These are phyloP conservation scores for Choreutis nemorana DNA, from an alignment of 2,888 invertebrate genomes.

Conservation along the genomic window DNA sequence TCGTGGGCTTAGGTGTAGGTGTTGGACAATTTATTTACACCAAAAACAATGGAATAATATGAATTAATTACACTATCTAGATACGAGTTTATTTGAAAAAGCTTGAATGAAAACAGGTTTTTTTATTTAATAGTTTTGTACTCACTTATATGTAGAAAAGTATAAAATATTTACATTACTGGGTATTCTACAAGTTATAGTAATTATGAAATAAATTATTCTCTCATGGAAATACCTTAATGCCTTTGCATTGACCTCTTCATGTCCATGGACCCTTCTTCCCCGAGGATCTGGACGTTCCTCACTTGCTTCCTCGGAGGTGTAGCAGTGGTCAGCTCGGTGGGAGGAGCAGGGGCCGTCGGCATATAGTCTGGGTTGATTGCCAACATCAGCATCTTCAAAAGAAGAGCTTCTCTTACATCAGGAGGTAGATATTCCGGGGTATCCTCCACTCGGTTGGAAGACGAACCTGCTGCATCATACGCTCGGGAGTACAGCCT, in stretches of 20 bases:
- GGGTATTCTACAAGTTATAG: slow-evolving; percentile 28
- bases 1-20: no score
- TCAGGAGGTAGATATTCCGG: slow-evolving; percentile 74
- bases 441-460: slow-evolving; percentile 51
- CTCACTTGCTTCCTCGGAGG: slow-evolving; percentile 68
- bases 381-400: slow-evolving; percentile 77
- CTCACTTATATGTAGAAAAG: slow-evolving; percentile 28
- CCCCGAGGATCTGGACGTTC: slow-evolving; percentile 76
- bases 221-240: slow-evolving; percentile 21
- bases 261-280: slow-evolving; percentile 55
- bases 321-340: slow-evolving; percentile 51
- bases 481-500: slow-evolving; percentile 41
- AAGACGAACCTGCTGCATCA: slow-evolving; percentile 42
- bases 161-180: slow-evolving; percentile 41
- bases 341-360: slow-evolving; percentile 43
- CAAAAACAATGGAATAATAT: slow-evolving; percentile 14
- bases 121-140: no score
- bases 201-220: slow-evolving; percentile 20
- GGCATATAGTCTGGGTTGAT: slow-evolving; percentile 69
- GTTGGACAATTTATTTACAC: no score
- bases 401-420: slow-evolving; percentile 73
- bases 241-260: slow-evolving; percentile 35
- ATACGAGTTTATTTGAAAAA: slow-evolving; percentile 16
- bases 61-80: slow-evolving; percentile 12
- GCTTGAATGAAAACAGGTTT: slow-evolving; percentile 11